These are phyloP conservation scores for Marmota flaviventris DNA, from an alignment of 2,113 vertebrate genomes.

Conservation along the genomic window DNA sequence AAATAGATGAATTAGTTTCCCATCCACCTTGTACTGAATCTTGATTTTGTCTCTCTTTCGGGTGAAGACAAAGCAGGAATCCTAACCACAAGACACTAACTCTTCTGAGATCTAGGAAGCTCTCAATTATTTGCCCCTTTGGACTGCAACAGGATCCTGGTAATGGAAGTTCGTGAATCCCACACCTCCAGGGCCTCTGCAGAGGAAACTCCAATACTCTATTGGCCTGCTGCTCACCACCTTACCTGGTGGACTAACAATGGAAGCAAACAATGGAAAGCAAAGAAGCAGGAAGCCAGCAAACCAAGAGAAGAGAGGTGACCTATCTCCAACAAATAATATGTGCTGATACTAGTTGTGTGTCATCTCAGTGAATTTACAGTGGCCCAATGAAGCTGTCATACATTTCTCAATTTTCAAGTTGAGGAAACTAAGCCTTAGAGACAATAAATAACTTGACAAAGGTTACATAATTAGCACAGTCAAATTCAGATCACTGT, in stretches of 20 bases:
- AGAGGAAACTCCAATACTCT: not conserved
- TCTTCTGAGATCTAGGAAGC: not conserved
- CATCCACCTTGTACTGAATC: not conserved
- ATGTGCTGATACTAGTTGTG: not conserved
- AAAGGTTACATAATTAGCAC: not conserved
- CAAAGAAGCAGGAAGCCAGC: accelerated
- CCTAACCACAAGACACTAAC: not conserved
- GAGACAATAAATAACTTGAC: not conserved
- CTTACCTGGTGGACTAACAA: not conserved
- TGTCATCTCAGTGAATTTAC: not conserved
- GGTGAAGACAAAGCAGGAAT: not conserved
- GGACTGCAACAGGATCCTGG: not conserved
- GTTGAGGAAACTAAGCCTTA: not conserved
- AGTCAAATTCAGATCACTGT: not conserved
- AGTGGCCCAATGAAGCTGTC: not conserved
- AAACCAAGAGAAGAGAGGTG: not conserved
- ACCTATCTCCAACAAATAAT: not conserved
- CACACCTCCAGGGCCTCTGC: not conserved
- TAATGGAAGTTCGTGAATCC: not conserved
- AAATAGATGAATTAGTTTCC: not conserved
- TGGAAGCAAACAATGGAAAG: not conserved
- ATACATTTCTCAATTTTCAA: not conserved
- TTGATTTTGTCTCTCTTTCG: not conserved
- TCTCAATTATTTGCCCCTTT: not conserved
- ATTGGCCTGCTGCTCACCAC: not conserved